Conservation (phyloP, 2,113 vertebrate species). For the Protobothrops flavoviridis region DNA sequence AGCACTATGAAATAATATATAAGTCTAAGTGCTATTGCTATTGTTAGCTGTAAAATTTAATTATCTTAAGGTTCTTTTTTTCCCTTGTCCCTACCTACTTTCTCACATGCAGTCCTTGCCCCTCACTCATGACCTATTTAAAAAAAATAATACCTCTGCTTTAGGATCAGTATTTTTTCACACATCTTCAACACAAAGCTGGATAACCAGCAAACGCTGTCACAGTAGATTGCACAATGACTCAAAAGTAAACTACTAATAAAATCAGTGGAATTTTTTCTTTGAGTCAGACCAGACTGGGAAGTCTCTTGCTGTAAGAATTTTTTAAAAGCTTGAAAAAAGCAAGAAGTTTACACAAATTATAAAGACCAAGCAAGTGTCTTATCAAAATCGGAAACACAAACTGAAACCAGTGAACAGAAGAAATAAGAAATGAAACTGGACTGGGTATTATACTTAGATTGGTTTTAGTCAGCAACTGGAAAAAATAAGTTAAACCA, state of each 20-base stretch:
- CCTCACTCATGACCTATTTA: not conserved
- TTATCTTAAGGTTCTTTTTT: not conserved
- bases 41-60: not conserved
- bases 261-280: not conserved
- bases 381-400: constrained; percentile 37
- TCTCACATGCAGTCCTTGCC: not conserved
- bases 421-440: constrained; percentile 45
- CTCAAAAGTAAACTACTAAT: not conserved
- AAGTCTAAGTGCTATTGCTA: not conserved
- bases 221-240: not conserved
- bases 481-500: constrained; percentile 28
- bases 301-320: not conserved
- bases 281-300: not conserved
- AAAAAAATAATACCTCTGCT: not conserved
- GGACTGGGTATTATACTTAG: constrained; percentile 31
- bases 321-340: not conserved
- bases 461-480: constrained; percentile 46
- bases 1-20: not conserved
- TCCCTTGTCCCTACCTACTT: not conserved
- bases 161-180: not conserved
- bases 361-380: constrained; percentile 20
- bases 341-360: not conserved
- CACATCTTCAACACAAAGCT: not conserved
- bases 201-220: not conserved
- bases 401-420: constrained; percentile 58